Conservation (phyloP, 2,113 vertebrate species). For the Anarrhichthys ocellatus region DNA sequence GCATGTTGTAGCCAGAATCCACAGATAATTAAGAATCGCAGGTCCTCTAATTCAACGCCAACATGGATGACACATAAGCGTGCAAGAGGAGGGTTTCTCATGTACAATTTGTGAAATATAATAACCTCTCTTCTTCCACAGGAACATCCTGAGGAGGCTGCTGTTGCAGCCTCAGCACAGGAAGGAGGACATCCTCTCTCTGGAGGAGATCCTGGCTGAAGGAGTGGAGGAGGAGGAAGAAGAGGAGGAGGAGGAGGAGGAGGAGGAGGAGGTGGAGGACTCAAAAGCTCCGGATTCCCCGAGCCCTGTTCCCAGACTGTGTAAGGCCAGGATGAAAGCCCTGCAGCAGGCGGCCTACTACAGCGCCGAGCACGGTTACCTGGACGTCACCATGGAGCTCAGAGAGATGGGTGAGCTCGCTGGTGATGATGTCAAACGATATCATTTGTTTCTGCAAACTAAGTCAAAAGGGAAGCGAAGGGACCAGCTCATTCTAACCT, state of each 20-base stretch:
- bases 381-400: slow-evolving; percentile 96
- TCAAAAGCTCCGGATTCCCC: slow-evolving; percentile 59
- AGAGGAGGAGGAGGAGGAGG: neutral
- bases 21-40: too few relatives aligned
- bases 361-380: slow-evolving; percentile 93
- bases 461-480: too few relatives aligned
- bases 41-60: neutral
- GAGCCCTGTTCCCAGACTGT: slow-evolving; percentile 81
- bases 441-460: too few relatives aligned
- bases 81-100: neutral
- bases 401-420: slow-evolving; percentile 86
- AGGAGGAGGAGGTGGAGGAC: neutral
- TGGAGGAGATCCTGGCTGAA: slow-evolving; percentile 96
- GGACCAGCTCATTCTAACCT: too few relatives aligned
- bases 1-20: too few relatives aligned
- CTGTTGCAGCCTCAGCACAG: slow-evolving; percentile 88
- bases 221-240: slow-evolving; percentile 84
- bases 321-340: slow-evolving; percentile 89
- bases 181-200: slow-evolving; percentile 91
- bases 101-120: neutral
- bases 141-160: slow-evolving; percentile 92
- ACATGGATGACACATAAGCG: neutral
- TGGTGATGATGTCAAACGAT: too few relatives aligned
- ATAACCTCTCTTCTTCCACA: slow-evolving; percentile 50
- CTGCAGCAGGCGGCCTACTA: slow-evolving; percentile 96